These are phyloP conservation scores for Isoperla grammatica DNA, from an alignment of 2,888 invertebrate species.

Conservation along the genomic window DNA sequence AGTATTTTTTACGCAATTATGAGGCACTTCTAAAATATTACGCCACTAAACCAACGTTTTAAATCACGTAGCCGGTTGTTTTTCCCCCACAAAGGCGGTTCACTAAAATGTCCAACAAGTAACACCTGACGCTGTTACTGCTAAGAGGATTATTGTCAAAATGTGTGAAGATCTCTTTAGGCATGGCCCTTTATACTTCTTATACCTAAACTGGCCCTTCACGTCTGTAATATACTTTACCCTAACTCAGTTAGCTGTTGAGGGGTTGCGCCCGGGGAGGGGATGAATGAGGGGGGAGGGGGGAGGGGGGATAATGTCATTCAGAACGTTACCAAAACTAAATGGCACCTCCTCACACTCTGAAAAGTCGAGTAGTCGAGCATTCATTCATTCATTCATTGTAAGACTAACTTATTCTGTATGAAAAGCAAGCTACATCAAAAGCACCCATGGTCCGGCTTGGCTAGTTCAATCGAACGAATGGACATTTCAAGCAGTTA, in stretches of 20 bases:
- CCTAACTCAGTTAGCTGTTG: conserved; percentile 1
- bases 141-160: conserved; percentile 14
- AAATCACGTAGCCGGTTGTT: too few relatives aligned
- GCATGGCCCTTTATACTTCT: background rate
- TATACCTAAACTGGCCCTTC: conserved; percentile 4
- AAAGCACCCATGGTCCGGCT: too few relatives aligned
- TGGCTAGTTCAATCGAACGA: too few relatives aligned
- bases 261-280: conserved; percentile 1
- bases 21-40: too few relatives aligned
- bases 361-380: background rate
- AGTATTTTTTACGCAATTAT: too few relatives aligned
- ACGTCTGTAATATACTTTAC: conserved; percentile 1
- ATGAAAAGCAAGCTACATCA: too few relatives aligned
- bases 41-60: too few relatives aligned
- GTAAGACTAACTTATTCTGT: too few relatives aligned
- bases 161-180: background rate
- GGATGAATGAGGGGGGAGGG: background rate
- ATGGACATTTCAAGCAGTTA: too few relatives aligned
- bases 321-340: conserved; percentile 3
- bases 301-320: background rate
- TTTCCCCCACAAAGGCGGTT: too few relatives aligned
- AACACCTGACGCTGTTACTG: conserved; percentile 7
- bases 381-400: background rate
- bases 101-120: too few relatives aligned
- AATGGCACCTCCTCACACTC: conserved; percentile 7